Percentiles rank a stretch among this genome's conserved stretches.
Evolutionary conservation across 2,113 vertebrate genomes (phyloP).

Genomic region (Callionymus lyra): DNA sequence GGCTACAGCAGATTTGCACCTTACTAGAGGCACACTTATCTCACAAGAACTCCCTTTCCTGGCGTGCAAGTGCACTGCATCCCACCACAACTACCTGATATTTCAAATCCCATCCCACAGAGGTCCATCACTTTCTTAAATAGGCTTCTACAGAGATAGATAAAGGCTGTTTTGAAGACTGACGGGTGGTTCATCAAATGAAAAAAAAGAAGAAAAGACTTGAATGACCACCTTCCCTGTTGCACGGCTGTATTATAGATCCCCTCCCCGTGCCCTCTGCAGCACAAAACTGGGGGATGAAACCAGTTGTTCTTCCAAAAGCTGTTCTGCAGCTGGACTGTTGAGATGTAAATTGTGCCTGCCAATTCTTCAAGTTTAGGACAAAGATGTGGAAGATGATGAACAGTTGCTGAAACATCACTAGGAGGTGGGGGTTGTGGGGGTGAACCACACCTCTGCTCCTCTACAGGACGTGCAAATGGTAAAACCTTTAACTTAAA

Average conservation of each 20-base stretch:
- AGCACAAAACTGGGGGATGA: slow-evolving; percentile 58
- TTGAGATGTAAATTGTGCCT: slow-evolving; percentile 34
- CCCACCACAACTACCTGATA: slow-evolving; percentile 42
- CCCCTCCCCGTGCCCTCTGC: slow-evolving; percentile 39
- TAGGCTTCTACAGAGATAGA: slow-evolving; percentile 59
- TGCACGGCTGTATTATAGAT: slow-evolving; percentile 64
- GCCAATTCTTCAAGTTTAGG: slow-evolving; percentile 5
- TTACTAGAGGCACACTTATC: slow-evolving; percentile 59
- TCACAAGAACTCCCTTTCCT: slow-evolving; percentile 57
- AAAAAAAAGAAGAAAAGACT: slow-evolving; percentile 7
- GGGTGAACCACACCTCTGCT: slow-evolving; percentile 64
- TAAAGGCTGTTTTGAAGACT: slow-evolving; percentile 64
- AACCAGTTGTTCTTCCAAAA: slow-evolving; percentile 58
- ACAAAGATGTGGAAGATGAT: slow-evolving; percentile 15
- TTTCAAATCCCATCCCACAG: slow-evolving; percentile 47
- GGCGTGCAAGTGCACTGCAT: slow-evolving; percentile 53
- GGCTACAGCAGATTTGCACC: slow-evolving; percentile 75
- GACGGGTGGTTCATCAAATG: slow-evolving; percentile 35
- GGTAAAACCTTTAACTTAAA: slow-evolving; percentile 68
- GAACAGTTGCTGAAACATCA: slow-evolving; percentile 16
- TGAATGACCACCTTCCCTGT: slow-evolving; percentile 42
- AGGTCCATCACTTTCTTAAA: slow-evolving; percentile 52
- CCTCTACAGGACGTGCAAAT: slow-evolving; percentile 63
- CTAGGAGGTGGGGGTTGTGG: slow-evolving; percentile 39
- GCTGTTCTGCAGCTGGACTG: slow-evolving; percentile 33